Evolutionary conservation across 2,113 vertebrate genomes (phyloP), one percentile per base, ranked within the genome.

Genomic region (Triplophysa siluroides): DNA sequence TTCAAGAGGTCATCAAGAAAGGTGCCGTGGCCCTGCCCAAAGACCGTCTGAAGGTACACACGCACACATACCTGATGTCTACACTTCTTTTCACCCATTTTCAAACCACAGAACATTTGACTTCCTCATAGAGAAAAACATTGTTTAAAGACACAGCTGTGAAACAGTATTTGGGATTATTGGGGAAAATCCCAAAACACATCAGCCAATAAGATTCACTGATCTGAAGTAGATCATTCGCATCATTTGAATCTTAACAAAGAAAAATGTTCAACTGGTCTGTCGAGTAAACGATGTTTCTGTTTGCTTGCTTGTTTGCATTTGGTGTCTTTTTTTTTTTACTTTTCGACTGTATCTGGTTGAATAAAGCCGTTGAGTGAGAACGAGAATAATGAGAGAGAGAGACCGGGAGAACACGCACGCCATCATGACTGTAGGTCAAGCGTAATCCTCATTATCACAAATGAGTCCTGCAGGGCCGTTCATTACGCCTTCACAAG

Each of bases 1-100:
- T 99, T 84, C 95, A 98, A 86, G 98, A 99, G 88, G 96, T 99
- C 90, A 99, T 99, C 90, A 99, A 97, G 87, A 98, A 99, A 88
- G 98, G 98, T 81, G 93, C 95, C 2, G 94, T 96, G 52, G 96
- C 96, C 0, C 91, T 99, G 82, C 97, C 98, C 85, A 97, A 95
- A 88, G 96, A 99, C 91, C 93, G 95, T 60, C 93, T 99, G 61
- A 97, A 95, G 93, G 97, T 99, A 94, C 93, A 9, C n/a, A 54
- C 70, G 63, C 63, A 56, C 56, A 64, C 56, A 78, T 47, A 29
- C 26, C 14, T 60, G 2, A 47, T 69, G 3, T 3, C 26, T 29
- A 29, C 33, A 38, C 29, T 29, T 4, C 29, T 29, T 7, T 38
- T 38, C 8, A 38, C 33, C 5, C 33, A 33, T 0, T 33, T 33